Evolutionary conservation across 2,888 invertebrate species (phyloP).

Genomic region (Aromia moschata): DNA sequence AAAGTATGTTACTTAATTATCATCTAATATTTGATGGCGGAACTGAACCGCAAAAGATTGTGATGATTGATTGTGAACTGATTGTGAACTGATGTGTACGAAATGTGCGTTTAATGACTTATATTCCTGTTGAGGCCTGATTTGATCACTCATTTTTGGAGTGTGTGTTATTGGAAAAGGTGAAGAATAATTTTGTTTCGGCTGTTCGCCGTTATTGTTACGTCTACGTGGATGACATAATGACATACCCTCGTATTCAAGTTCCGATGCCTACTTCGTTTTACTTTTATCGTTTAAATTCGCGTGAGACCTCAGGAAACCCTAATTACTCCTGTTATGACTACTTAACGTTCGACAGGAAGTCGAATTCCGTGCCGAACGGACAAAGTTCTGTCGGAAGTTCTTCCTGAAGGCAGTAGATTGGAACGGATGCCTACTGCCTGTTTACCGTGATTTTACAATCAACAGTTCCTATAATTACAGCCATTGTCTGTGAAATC

Average conservation of each 20-base stretch:
- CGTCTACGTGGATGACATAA: no score
- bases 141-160: no score
- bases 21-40: no score
- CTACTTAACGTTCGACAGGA: constrained; percentile 37
- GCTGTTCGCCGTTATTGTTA: no score
- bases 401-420: constrained; percentile 47
- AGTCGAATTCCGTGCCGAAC: constrained; percentile 42
- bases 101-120: no score
- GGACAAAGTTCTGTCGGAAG: constrained; percentile 43
- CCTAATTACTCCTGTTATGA: constrained; percentile 27
- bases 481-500: neutral
- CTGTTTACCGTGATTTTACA: constrained; percentile 14
- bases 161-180: no score
- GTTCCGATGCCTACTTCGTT: neutral
- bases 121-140: no score
- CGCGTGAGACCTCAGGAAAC: constrained; percentile 18
- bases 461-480: neutral
- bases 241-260: neutral
- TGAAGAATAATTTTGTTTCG: no score
- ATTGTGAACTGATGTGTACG: no score
- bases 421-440: constrained; percentile 40
- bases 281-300: constrained; percentile 7
- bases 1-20: no score
- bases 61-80: no score
- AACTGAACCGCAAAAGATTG: no score